These are phyloP conservation scores for Saccopteryx bilineata DNA, from an alignment of 2,113 vertebrate genomes.

Conservation along the genomic window DNA sequence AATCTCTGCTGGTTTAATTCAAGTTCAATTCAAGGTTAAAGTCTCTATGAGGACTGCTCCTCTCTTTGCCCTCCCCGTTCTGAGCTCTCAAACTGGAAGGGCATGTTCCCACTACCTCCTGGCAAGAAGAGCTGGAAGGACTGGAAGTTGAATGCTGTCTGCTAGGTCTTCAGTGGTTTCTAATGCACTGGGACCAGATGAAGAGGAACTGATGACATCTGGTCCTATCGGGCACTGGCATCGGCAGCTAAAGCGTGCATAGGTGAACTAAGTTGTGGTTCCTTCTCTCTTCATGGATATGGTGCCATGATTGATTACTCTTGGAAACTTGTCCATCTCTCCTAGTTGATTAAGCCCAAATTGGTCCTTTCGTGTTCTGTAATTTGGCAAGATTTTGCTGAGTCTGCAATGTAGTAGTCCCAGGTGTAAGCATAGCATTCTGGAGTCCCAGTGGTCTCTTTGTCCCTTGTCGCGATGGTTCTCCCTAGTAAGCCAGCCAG, in stretches of 20 bases:
- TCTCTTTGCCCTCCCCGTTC: not conserved
- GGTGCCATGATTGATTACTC: not conserved
- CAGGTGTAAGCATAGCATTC: not conserved
- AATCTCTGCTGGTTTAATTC: conserved; percentile 36
- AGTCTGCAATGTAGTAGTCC: not conserved
- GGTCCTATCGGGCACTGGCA: not conserved
- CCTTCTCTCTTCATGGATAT: not conserved
- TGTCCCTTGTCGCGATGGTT: not conserved
- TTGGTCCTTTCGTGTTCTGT: not conserved
- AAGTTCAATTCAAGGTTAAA: conserved; percentile 66
- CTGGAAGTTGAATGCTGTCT: not conserved
- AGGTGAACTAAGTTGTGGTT: not conserved
- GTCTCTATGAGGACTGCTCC: not conserved
- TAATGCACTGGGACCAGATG: not conserved
- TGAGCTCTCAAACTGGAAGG: not conserved
- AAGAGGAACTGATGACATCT: not conserved
- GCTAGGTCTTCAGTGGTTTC: not conserved
- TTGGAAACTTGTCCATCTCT: not conserved
- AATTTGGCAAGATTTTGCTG: not conserved
- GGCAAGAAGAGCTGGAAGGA: not conserved
- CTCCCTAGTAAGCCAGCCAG: not conserved
- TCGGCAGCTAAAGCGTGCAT: not conserved
- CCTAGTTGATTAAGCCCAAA: not conserved
- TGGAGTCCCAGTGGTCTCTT: not conserved
- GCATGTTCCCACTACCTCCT: not conserved